phyloP scores from a whole-genome alignment of 2,888 invertebrate species.

The Serrognathus titanus region DNA sequence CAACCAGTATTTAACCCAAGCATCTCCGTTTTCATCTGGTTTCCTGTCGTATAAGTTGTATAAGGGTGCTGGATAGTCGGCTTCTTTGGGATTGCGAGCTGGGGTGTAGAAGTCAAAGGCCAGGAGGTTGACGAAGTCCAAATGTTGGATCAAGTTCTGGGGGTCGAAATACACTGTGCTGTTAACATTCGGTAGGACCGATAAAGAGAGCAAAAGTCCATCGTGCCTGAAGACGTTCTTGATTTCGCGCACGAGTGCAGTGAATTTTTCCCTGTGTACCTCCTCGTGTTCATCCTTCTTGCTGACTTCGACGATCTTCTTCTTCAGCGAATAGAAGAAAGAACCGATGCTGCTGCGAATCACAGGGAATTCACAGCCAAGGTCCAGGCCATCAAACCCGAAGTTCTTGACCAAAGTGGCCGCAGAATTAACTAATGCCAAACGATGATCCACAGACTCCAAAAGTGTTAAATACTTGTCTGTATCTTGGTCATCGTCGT shows the following conservation, averaged over 20 bases:
- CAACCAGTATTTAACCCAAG: constrained; percentile 63
- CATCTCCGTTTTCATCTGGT: constrained; percentile 65
- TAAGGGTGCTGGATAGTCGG: constrained; percentile 72
- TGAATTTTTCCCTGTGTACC: constrained; percentile 79
- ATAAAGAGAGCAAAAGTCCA: constrained; percentile 63
- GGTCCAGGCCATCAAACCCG: constrained; percentile 82
- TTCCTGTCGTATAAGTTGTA: constrained; percentile 71
- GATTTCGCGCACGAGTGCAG: constrained; percentile 70
- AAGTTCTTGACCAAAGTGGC: constrained; percentile 69
- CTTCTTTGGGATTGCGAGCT: constrained; percentile 71
- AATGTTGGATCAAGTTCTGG: constrained; percentile 65
- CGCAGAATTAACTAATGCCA: constrained; percentile 74
- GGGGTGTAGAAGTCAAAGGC: constrained; percentile 78
- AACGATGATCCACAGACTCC: constrained; percentile 70
- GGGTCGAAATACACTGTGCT: constrained; percentile 62
- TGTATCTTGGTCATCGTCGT: constrained; percentile 59
- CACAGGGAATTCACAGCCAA: constrained; percentile 82
- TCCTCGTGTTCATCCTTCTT: constrained; percentile 74
- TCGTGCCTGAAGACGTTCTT: constrained; percentile 69
- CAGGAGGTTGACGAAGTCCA: constrained; percentile 76
- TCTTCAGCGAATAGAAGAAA: constrained; percentile 74
- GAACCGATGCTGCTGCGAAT: constrained; percentile 60
- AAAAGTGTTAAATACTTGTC: constrained; percentile 69
- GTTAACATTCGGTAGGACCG: constrained; percentile 76
- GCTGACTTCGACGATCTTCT: constrained; percentile 64